phyloP scores from a whole-genome alignment of 2,113 vertebrate genomes.

The Pachycephala philippinensis region DNA sequence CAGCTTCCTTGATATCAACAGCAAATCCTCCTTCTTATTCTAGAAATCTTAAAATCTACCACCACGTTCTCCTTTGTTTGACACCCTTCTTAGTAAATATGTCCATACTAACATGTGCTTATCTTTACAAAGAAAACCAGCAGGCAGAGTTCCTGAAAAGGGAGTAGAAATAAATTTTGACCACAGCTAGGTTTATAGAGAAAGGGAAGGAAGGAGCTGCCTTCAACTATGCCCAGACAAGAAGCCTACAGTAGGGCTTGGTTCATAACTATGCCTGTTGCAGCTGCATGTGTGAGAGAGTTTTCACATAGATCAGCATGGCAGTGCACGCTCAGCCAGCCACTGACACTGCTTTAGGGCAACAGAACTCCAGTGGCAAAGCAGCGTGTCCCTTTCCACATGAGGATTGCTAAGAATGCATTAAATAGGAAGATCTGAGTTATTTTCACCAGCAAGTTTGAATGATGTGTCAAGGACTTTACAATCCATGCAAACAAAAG shows the following conservation, averaged over 20 bases:
- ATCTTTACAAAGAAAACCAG: not conserved
- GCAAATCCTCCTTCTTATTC: not conserved
- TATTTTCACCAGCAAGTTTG: not conserved
- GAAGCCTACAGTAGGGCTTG: rapidly evolving
- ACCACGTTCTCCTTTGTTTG: not conserved
- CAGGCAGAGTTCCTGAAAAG: not conserved
- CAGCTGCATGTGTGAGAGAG: not conserved
- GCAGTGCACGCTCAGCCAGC: not conserved
- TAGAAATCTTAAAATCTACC: not conserved
- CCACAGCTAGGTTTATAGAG: not conserved
- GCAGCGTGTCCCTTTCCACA: not conserved
- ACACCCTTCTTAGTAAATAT: not conserved
- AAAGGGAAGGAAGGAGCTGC: not conserved
- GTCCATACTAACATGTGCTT: not conserved
- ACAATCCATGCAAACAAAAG: not conserved
- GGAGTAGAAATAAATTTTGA: not conserved
- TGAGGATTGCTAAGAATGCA: not conserved
- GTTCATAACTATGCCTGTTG: not conserved
- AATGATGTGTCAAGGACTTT: not conserved
- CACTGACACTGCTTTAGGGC: not conserved
- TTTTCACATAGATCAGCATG: not conserved
- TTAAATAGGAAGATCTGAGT: not conserved
- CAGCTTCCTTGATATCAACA: not conserved
- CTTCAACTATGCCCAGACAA: not conserved
- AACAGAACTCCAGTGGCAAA: not conserved